phyloP scores from a whole-genome alignment of 1,140 invertebrate species.

The Metopolophium dirhodum region DNA sequence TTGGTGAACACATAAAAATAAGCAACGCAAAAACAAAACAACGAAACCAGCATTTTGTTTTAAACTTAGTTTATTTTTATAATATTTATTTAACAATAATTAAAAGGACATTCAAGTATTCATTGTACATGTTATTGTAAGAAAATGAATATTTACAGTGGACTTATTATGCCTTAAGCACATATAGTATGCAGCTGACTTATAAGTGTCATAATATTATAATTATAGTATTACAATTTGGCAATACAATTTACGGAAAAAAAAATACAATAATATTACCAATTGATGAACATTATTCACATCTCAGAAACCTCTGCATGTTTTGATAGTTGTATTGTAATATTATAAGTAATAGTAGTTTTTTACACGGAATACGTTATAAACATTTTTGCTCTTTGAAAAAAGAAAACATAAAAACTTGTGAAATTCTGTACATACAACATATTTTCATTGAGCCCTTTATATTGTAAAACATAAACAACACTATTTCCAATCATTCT shows the following conservation, averaged over 20 bases:
- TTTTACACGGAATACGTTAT: not conserved
- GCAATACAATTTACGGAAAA: not conserved
- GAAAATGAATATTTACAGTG: conserved; percentile 33
- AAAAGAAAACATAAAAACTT: not conserved
- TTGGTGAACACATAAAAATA: not conserved
- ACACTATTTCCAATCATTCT: not conserved
- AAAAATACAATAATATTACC: not conserved
- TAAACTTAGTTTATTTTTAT: conserved; percentile 13
- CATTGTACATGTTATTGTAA: conserved; percentile 1
- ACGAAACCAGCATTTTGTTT: not conserved
- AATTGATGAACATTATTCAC: too few relatives aligned
- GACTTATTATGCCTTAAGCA: conserved; percentile 21
- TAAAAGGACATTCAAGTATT: not conserved
- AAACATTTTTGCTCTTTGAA: not conserved
- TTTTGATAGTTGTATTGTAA: not conserved
- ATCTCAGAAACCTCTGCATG: not conserved
- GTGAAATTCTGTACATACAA: not conserved
- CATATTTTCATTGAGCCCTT: not conserved
- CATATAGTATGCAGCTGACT: not conserved
- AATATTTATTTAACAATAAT: conserved; percentile 35
- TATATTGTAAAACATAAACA: not conserved
- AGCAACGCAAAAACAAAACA: not conserved
- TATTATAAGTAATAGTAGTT: not conserved
- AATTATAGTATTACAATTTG: not conserved
- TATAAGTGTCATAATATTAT: not conserved